Conservation (phyloP, 2,888 invertebrate species). For the Bugulina stolonifera region DNA sequence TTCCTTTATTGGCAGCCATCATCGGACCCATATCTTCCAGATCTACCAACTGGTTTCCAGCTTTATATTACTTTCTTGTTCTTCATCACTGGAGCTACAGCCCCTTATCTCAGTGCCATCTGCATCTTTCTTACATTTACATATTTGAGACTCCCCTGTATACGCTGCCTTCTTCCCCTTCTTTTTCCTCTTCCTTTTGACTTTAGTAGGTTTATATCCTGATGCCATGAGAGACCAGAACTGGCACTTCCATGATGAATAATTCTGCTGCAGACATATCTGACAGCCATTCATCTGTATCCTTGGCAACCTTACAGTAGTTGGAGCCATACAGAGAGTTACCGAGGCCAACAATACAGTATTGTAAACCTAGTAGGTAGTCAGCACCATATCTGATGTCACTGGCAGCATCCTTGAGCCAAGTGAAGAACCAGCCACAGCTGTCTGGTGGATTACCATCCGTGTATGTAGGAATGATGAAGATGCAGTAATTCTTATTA, state of each 20-base stretch:
- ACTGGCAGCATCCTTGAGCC: slow-evolving; percentile 56
- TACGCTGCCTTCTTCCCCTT: neutral
- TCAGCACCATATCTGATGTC: slow-evolving; percentile 58
- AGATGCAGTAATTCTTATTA: slow-evolving; percentile 41
- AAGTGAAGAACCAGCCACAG: slow-evolving; percentile 56
- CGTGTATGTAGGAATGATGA: slow-evolving; percentile 58
- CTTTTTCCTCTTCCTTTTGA: neutral
- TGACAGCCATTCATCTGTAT: slow-evolving; percentile 54
- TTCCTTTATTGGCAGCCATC: slow-evolving; percentile 19
- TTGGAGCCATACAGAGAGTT: slow-evolving; percentile 55
- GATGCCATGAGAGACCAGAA: slow-evolving; percentile 33
- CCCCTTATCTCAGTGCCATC: no score
- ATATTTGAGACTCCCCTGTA: neutral
- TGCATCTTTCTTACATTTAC: slow-evolving; percentile 8
- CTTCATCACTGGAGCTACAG: neutral
- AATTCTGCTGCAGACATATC: slow-evolving; percentile 54
- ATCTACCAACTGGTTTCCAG: neutral
- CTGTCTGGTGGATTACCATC: slow-evolving; percentile 57
- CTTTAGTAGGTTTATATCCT: neutral
- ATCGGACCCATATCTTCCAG: slow-evolving; percentile 1
- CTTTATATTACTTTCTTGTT: neutral
- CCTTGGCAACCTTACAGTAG: slow-evolving; percentile 44
- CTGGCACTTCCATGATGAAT: slow-evolving; percentile 40
- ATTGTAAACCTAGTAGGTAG: slow-evolving; percentile 54
- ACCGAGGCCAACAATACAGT: slow-evolving; percentile 58